Conservation (phyloP, 2,888 invertebrate genomes). For the Conomelus anceps region DNA sequence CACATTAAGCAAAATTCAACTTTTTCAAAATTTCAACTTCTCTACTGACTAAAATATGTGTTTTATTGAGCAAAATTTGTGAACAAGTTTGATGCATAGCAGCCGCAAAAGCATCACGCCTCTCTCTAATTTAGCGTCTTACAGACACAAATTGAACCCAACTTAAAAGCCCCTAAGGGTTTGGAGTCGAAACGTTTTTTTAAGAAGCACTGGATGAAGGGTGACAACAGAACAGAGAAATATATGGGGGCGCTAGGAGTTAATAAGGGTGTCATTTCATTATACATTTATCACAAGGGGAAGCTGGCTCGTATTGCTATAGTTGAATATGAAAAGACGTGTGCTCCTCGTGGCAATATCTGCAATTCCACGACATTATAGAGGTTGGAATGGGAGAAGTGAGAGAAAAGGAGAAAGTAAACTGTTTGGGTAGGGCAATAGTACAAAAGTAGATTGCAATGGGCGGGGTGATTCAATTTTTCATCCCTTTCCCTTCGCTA, state of each 20-base stretch:
- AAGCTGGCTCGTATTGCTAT: not conserved
- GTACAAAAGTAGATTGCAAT: not conserved
- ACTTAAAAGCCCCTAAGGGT: not conserved
- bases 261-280: constrained; percentile 19
- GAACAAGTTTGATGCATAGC: not conserved
- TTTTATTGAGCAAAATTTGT: not conserved
- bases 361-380: not conserved
- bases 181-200: not conserved
- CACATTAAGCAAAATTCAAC: not conserved
- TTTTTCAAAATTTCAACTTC: not conserved
- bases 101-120: not conserved
- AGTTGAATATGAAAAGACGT: not conserved
- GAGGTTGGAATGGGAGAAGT: not conserved
- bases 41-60: not conserved
- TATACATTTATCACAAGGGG: constrained; percentile 13
- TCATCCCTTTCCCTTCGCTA: not conserved
- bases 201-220: not conserved
- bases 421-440: not conserved
- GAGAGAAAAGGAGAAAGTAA: not conserved
- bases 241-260: not conserved
- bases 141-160: not conserved
- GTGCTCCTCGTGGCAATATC: not conserved
- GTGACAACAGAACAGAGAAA: not conserved
- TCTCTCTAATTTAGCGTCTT: not conserved
- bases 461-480: not conserved